Percentiles rank a stretch among this genome's conserved stretches.
These are phyloP conservation scores for Ciconia boyciana DNA, from an alignment of 2,113 vertebrate genomes.

Conservation along the genomic window DNA sequence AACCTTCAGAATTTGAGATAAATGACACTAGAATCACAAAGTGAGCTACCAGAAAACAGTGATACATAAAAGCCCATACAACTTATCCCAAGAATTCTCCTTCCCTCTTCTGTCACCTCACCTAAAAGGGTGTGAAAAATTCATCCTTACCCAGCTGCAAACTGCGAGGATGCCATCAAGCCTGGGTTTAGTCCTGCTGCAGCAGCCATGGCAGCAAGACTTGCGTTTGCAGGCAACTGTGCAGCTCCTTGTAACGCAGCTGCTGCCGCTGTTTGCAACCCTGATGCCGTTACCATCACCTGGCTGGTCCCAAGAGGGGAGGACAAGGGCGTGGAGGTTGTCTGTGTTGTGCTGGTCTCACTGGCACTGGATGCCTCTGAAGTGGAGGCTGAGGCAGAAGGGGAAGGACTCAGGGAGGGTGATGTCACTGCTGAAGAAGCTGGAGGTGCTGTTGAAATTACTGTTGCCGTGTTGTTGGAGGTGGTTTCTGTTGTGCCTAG, in stretches of 20 bases:
- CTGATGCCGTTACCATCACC: slow-evolving; percentile 91
- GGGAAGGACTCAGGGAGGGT: slow-evolving; percentile 88
- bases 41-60: neutral
- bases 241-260: slow-evolving; percentile 87
- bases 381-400: slow-evolving; percentile 76
- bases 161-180: slow-evolving; percentile 95
- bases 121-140: neutral
- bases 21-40: neutral
- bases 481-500: slow-evolving; percentile 86
- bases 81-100: neutral
- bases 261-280: slow-evolving; percentile 82
- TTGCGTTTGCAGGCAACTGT: slow-evolving; percentile 89
- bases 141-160: slow-evolving; percentile 86
- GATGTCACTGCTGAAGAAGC: slow-evolving; percentile 83
- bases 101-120: neutral
- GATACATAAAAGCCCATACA: neutral
- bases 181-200: slow-evolving; percentile 94
- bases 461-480: slow-evolving; percentile 87
- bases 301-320: slow-evolving; percentile 85
- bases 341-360: slow-evolving; percentile 83
- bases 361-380: slow-evolving; percentile 77
- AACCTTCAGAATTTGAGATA: neutral
- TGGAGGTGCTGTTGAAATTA: slow-evolving; percentile 90
- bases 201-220: slow-evolving; percentile 95
- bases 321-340: slow-evolving; percentile 82